These are phyloP conservation scores for Caenorhabditis sp. DNA, from an alignment of 2,888 invertebrate species.

Conservation along the genomic window DNA sequence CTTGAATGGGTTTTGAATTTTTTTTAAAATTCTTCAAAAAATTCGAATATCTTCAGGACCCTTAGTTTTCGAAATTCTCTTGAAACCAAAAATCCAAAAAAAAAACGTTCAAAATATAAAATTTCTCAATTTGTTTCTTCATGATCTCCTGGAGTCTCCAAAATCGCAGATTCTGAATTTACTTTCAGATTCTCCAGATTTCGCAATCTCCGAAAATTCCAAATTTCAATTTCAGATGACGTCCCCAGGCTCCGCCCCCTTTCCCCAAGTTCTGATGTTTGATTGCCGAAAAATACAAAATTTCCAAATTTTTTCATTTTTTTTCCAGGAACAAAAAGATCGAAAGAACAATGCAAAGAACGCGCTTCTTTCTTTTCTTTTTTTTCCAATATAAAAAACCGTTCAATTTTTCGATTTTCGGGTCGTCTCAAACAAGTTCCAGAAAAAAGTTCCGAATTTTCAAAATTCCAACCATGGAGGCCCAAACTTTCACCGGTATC, in stretches of 20 bases:
- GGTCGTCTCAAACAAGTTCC: neutral
- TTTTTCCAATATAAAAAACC: neutral
- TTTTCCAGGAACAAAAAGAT: neutral
- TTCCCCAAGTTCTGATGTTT: too few relatives aligned
- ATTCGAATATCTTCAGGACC: too few relatives aligned
- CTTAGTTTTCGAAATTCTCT: too few relatives aligned
- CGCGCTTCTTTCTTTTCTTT: neutral
- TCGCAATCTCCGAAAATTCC: neutral
- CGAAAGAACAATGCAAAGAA: neutral
- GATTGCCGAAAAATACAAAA: too few relatives aligned
- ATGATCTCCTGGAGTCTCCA: too few relatives aligned
- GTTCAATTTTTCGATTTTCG: neutral
- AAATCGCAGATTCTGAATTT: too few relatives aligned
- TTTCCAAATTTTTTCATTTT: neutral
- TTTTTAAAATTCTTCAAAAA: too few relatives aligned
- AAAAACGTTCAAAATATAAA: too few relatives aligned
- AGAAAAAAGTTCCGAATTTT: neutral
- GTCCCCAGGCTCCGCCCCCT: neutral
- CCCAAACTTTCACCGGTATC: slow-evolving; percentile 57
- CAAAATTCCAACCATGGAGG: slow-evolving; percentile 25
- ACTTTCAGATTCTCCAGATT: too few relatives aligned
- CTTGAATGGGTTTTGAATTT: too few relatives aligned
- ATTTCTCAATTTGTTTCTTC: too few relatives aligned
- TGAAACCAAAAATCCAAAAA: too few relatives aligned
- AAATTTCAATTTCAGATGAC: neutral